Conservation (phyloP, 2,888 invertebrate genomes). For the Drosophila nigricruria region DNA sequence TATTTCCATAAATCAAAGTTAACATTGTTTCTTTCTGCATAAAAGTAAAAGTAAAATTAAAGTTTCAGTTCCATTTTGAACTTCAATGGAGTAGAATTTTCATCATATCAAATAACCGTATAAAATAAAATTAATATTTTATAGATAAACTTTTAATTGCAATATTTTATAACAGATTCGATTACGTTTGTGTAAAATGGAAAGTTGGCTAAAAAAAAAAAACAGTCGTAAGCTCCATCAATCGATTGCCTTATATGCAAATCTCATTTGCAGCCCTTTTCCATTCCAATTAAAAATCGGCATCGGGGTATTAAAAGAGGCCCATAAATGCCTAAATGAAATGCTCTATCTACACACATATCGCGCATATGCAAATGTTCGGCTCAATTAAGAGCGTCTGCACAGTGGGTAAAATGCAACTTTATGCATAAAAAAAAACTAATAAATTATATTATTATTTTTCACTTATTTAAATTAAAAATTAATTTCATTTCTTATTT, state of each 20-base stretch:
- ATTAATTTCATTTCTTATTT: background rate
- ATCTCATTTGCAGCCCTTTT: conserved; percentile 21
- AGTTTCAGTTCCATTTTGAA: too few species aligned
- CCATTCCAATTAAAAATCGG: conserved; percentile 10
- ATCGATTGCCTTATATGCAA: conserved; percentile 39
- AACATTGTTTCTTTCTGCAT: background rate
- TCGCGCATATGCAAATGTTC: conserved; percentile 40
- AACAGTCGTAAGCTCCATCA: conserved; percentile 6
- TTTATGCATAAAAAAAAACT: background rate
- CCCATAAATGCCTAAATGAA: conserved; percentile 36
- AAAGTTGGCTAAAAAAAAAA: conserved; percentile 41
- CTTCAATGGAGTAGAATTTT: background rate
- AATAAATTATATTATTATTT: background rate
- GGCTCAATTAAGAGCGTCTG: conserved; percentile 30
- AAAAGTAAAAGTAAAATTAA: background rate
- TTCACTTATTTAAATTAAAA: background rate
- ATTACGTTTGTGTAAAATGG: conserved; percentile 38
- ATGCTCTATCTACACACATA: conserved; percentile 21
- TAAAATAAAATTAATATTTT: background rate
- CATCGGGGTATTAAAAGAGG: conserved; percentile 19
- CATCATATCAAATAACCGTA: background rate
- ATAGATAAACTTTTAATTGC: background rate
- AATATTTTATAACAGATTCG: conserved; percentile 24
- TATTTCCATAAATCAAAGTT: background rate
- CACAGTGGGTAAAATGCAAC: background rate